A percentile compares a stretch with the other conserved stretches of the same genome.
phyloP scores from a whole-genome alignment of 2,113 vertebrate genomes.

The Ochotona princeps region DNA sequence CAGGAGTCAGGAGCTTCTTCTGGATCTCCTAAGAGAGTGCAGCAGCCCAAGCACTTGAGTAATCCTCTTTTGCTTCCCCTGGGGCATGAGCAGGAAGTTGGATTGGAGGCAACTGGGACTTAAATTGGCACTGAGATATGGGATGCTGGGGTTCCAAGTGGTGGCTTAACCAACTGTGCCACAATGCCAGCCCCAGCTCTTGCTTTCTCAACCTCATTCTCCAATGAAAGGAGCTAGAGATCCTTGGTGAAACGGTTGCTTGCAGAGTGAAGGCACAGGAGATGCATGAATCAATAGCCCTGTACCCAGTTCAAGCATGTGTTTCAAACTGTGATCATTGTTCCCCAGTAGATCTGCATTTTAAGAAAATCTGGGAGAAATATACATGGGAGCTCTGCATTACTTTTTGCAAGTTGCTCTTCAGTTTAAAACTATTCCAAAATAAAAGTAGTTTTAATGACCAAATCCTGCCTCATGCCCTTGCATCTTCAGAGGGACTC shows the following conservation, averaged over 20 bases:
- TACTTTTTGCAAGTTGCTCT: not conserved
- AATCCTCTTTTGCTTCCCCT: too few relatives aligned
- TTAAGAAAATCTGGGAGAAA: not conserved
- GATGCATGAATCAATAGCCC: not conserved
- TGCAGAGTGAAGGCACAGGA: not conserved
- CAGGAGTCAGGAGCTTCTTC: too few relatives aligned
- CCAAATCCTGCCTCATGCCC: not conserved
- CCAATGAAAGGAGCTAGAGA: not conserved
- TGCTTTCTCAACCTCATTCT: not conserved
- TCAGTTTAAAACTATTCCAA: slow-evolving; percentile 18
- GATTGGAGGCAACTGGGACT: too few relatives aligned
- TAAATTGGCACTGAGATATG: too few relatives aligned
- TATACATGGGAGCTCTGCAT: not conserved
- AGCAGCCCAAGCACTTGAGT: too few relatives aligned
- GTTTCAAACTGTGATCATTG: not conserved
- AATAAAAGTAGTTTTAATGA: not conserved
- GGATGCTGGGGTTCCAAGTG: too few relatives aligned
- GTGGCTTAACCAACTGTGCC: too few relatives aligned
- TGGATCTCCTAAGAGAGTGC: too few relatives aligned
- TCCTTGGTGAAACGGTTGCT: slow-evolving; percentile 10
- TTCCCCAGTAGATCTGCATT: not conserved
- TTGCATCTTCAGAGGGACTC: not conserved
- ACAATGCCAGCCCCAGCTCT: not conserved
- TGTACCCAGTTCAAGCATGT: not conserved
- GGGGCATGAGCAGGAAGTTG: too few relatives aligned